Conservation (phyloP, 2,888 invertebrate genomes). For the Diogma glabrata region DNA sequence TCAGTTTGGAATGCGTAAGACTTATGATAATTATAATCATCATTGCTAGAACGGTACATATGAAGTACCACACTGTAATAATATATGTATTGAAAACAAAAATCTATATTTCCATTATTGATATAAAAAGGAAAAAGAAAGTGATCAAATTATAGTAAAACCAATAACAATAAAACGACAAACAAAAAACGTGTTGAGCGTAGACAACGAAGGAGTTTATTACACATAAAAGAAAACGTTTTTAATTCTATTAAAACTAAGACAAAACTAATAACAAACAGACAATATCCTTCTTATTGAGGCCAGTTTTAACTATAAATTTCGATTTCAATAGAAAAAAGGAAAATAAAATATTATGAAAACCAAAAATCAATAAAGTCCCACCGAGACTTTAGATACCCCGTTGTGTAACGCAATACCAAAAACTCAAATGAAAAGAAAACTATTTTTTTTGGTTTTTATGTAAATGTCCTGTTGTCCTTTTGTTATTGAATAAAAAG, state of each 20-base stretch:
- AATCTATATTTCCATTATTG: no score
- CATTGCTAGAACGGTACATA: no score
- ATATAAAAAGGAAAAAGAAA: background rate
- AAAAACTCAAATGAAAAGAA: slow-evolving; percentile 1
- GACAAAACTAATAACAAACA: background rate
- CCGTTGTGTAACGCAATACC: slow-evolving; percentile 9
- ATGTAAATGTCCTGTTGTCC: slow-evolving; percentile 9
- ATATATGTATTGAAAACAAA: no score
- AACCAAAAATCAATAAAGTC: slow-evolving; percentile 4
- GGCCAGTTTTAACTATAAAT: background rate
- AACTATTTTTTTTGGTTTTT: slow-evolving; percentile 1
- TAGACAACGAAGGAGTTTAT: background rate
- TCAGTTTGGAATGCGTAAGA: no score
- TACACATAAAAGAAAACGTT: background rate
- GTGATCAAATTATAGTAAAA: background rate
- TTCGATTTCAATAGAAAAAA: slow-evolving; percentile 5
- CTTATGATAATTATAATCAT: no score
- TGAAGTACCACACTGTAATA: no score
- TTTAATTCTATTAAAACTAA: no score
- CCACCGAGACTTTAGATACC: slow-evolving; percentile 7
- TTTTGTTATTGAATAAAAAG: no score
- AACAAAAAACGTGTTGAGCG: background rate
- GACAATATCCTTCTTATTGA: slow-evolving; percentile 9
- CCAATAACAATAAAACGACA: background rate
- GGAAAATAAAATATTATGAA: background rate